Conservation (phyloP, 1,140 invertebrate genomes). For the Rhynchophorus ferrugineus region DNA sequence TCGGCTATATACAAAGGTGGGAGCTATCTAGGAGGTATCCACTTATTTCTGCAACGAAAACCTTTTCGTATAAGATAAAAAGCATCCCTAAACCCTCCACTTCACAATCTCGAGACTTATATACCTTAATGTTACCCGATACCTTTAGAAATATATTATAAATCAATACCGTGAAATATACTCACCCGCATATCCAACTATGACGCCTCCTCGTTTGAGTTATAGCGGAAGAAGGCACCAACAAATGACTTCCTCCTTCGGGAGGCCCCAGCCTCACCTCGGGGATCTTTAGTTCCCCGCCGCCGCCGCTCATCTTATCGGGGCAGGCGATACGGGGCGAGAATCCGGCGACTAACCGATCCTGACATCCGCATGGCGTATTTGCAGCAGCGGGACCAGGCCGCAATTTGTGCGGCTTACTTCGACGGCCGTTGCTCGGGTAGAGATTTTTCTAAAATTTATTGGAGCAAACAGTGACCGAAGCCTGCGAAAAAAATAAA, state of each 20-base stretch:
- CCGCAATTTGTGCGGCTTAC: slow-evolving; percentile 1
- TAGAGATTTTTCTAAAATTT: not conserved
- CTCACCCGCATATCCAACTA: slow-evolving; percentile 44
- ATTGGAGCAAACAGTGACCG: not conserved
- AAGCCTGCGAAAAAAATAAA: too few species aligned
- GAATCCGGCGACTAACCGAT: slow-evolving; percentile 18
- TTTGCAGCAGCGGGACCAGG: not conserved
- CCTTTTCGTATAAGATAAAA: too few species aligned
- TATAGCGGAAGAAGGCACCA: slow-evolving; percentile 35
- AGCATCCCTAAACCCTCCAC: too few species aligned
- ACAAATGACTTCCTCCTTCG: slow-evolving; percentile 36
- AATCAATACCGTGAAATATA: too few species aligned
- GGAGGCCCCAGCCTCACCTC: slow-evolving; percentile 40
- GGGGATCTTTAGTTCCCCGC: slow-evolving; percentile 39
- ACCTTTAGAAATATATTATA: too few species aligned
- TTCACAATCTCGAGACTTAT: too few species aligned
- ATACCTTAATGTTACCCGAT: too few species aligned
- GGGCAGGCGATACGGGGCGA: slow-evolving; percentile 24
- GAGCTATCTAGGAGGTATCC: too few species aligned
- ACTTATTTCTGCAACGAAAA: too few species aligned
- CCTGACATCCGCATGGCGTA: not conserved
- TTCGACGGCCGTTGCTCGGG: too few species aligned
- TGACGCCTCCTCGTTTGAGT: slow-evolving; percentile 35
- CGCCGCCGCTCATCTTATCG: slow-evolving; percentile 15
- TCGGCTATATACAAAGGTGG: too few species aligned